Evolutionary conservation across 2,797 vertebrate genomes (phyloP).

Genomic region (Florisuga fusca): DNA sequence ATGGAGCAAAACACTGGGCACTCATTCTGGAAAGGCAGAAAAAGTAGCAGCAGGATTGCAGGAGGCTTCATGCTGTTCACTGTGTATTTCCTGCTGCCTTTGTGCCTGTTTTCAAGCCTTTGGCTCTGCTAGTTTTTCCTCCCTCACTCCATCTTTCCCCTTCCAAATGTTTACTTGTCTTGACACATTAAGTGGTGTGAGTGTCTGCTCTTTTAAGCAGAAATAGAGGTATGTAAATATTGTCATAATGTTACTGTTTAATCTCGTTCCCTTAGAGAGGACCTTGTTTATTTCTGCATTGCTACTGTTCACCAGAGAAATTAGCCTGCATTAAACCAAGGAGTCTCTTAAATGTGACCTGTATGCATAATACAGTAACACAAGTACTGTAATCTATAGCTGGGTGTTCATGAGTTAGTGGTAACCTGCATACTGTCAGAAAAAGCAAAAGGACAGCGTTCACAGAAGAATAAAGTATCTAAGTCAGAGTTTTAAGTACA

Average conservation of each 20-base stretch:
- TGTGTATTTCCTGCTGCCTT: background rate
- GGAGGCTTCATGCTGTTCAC: background rate
- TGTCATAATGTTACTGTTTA: conserved; percentile 50
- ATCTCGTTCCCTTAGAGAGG: conserved; percentile 10
- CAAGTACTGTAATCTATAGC: background rate
- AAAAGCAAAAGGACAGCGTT: background rate
- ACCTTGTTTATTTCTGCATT: background rate
- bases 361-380: background rate
- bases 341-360: conserved; percentile 5
- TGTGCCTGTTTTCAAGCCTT: background rate
- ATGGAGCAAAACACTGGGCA: background rate
- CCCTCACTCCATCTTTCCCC: background rate
- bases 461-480: background rate
- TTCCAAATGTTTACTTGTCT: background rate
- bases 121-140: background rate
- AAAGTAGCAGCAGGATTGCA: background rate
- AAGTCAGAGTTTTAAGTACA: background rate
- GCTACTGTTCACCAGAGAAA: background rate
- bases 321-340: background rate
- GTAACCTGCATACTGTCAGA: background rate
- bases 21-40: background rate
- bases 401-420: background rate
- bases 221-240: conserved; percentile 31
- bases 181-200: background rate
- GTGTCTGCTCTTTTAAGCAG: background rate